phyloP scores from a whole-genome alignment of 2,888 invertebrate genomes.

The Shargacucullia verbasci region DNA sequence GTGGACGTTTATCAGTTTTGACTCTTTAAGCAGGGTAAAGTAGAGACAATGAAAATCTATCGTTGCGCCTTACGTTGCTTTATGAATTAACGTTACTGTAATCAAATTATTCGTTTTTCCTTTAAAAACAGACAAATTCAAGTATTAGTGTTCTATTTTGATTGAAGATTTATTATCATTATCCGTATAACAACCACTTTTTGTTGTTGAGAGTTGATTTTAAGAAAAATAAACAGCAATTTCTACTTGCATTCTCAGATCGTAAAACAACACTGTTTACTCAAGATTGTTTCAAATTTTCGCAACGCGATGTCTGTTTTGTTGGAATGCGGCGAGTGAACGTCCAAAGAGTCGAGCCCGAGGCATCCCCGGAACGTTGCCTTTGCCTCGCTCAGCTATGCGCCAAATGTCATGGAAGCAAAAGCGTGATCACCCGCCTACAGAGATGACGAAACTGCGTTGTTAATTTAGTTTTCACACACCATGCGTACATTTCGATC shows the following conservation, averaged over 20 bases:
- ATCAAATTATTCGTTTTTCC: no score
- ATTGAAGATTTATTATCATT: not conserved
- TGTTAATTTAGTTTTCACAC: slow-evolving; percentile 46
- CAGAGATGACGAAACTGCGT: slow-evolving; percentile 61
- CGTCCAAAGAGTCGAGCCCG: slow-evolving; percentile 70
- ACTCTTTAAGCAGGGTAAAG: no score
- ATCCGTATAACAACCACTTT: no score
- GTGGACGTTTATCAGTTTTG: slow-evolving; percentile 38
- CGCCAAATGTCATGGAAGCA: slow-evolving; percentile 81
- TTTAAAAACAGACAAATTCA: no score
- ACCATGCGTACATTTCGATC: slow-evolving; percentile 42
- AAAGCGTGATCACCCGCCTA: slow-evolving; percentile 73
- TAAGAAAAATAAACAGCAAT: slow-evolving; percentile 6
- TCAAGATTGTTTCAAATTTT: slow-evolving; percentile 66
- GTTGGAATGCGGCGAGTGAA: slow-evolving; percentile 84
- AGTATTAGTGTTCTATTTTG: no score
- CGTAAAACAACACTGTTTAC: slow-evolving; percentile 46
- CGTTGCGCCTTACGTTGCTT: no score
- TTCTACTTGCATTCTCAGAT: slow-evolving; percentile 31
- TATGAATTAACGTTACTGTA: no score
- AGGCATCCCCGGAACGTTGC: slow-evolving; percentile 71
- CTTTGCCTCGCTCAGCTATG: slow-evolving; percentile 67
- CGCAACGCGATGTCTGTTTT: slow-evolving; percentile 66
- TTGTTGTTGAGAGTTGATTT: slow-evolving; percentile 15
- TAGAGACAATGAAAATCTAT: no score